A percentile compares a stretch with the other conserved stretches of the same genome.
Evolutionary conservation across 2,888 invertebrate genomes (phyloP).

Genomic region (Galerucella pusilla): DNA sequence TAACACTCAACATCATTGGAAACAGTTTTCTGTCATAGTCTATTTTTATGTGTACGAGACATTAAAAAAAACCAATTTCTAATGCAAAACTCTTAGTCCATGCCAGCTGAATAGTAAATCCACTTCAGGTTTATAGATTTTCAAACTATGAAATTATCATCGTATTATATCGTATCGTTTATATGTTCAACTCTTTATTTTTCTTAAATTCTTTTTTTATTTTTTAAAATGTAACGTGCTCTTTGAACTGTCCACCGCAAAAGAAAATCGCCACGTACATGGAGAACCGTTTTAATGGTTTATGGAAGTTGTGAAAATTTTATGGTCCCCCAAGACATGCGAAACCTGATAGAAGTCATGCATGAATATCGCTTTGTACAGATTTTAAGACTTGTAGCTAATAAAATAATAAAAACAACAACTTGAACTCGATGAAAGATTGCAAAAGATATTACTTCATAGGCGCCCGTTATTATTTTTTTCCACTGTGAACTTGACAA

Average conservation of each 20-base stretch:
- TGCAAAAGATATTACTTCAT: neutral
- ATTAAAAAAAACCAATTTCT: no score
- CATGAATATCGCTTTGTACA: conserved; percentile 1
- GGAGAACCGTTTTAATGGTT: conserved; percentile 11
- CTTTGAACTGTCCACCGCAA: neutral
- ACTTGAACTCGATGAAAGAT: neutral
- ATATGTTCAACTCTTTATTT: neutral
- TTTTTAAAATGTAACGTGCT: no score
- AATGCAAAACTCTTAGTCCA: no score
- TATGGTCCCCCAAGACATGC: conserved; percentile 24
- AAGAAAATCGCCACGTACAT: neutral
- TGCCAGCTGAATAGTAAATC: no score
- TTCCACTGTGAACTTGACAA: no score
- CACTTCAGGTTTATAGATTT: no score
- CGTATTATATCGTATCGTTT: no score
- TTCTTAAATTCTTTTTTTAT: no score
- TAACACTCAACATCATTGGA: no score
- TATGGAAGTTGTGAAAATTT: conserved; percentile 26
- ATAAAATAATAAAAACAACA: neutral
- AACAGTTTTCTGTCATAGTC: no score
- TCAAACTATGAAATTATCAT: no score
- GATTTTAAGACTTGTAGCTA: neutral
- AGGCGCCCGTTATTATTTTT: neutral
- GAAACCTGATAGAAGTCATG: conserved; percentile 23
- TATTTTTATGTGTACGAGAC: no score